Conservation (phyloP, 2,888 invertebrate genomes). For the Onthophagus sagittarius region DNA sequence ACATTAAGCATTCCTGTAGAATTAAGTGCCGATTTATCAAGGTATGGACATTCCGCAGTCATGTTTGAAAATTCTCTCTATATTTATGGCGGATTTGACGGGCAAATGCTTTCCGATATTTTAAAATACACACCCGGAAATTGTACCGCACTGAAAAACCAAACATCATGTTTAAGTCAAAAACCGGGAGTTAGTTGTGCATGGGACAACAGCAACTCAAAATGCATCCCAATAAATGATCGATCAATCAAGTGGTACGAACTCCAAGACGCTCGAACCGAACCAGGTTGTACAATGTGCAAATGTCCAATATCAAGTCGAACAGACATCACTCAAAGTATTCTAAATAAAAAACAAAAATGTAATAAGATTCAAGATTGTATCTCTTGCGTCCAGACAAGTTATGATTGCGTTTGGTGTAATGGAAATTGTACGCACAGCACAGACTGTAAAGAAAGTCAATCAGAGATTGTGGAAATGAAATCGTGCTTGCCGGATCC, state of each 20-base stretch:
- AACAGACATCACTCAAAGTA: conserved; percentile 50
- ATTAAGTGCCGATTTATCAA: conserved; percentile 62
- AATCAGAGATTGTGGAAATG: conserved; percentile 48
- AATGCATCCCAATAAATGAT: conserved; percentile 58
- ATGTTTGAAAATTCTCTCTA: conserved; percentile 64
- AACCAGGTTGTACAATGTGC: conserved; percentile 36
- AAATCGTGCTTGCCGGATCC: conserved; percentile 63
- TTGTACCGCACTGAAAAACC: conserved; percentile 62
- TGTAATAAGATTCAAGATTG: conserved; percentile 60
- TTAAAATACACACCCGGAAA: conserved; percentile 72
- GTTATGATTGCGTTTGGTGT: conserved; percentile 64
- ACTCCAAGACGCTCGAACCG: conserved; percentile 9
- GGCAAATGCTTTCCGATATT: conserved; percentile 88
- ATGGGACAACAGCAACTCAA: conserved; percentile 68
- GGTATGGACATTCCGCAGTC: conserved; percentile 78
- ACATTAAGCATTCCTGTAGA: conserved; percentile 55
- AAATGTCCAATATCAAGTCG: conserved; percentile 57
- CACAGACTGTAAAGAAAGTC: conserved; percentile 37
- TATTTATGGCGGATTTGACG: conserved; percentile 90
- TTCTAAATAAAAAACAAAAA: conserved; percentile 52
- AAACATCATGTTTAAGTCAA: conserved; percentile 64
- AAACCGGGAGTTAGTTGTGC: conserved; percentile 78
- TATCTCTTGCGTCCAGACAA: conserved; percentile 67
- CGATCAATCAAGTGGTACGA: conserved; percentile 27
- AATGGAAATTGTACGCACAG: conserved; percentile 54